Conservation (phyloP, 1,140 invertebrate genomes). For the Drosophila seguyi region DNA sequence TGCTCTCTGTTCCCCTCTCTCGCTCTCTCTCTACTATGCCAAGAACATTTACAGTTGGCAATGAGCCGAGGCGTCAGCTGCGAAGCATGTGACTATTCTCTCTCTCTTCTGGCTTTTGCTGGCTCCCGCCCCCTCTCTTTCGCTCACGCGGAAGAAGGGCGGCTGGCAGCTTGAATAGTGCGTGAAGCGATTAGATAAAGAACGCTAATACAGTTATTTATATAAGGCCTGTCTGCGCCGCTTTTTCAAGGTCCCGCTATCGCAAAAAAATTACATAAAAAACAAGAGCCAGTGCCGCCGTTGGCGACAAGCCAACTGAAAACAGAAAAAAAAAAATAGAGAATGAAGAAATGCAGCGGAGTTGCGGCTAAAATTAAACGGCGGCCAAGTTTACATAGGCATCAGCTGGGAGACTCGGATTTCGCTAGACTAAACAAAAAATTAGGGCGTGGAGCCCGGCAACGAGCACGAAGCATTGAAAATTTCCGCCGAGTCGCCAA, state of each 20-base stretch:
- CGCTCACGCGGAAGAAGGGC: slow-evolving; percentile 21
- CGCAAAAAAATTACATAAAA: slow-evolving; percentile 72
- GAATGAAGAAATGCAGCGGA: slow-evolving; percentile 28
- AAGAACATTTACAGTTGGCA: slow-evolving; percentile 67
- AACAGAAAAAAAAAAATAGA: not conserved
- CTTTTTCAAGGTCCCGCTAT: slow-evolving; percentile 70
- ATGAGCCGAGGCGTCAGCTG: slow-evolving; percentile 55
- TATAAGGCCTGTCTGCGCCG: slow-evolving; percentile 58
- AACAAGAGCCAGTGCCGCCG: slow-evolving; percentile 8
- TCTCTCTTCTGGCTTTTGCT: slow-evolving; percentile 1
- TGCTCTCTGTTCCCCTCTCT: not conserved
- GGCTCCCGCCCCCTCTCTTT: slow-evolving; percentile 23
- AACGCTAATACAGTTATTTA: slow-evolving; percentile 57
- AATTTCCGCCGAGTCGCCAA: slow-evolving; percentile 9
- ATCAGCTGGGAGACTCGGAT: slow-evolving; percentile 6
- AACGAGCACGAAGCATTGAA: slow-evolving; percentile 7
- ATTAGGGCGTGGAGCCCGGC: slow-evolving; percentile 9
- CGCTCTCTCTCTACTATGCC: not conserved
- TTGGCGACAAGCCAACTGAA: slow-evolving; percentile 14
- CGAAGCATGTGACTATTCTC: slow-evolving; percentile 71
- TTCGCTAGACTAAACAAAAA: slow-evolving; percentile 28
- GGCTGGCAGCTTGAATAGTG: slow-evolving; percentile 45
- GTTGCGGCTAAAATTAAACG: slow-evolving; percentile 29
- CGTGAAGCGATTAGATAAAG: slow-evolving; percentile 75
- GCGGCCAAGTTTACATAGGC: slow-evolving; percentile 36